Percentiles rank a stretch among this genome's conserved stretches.
Conservation (phyloP, 2,113 vertebrate genomes). For the Aphyosemion australe region DNA sequence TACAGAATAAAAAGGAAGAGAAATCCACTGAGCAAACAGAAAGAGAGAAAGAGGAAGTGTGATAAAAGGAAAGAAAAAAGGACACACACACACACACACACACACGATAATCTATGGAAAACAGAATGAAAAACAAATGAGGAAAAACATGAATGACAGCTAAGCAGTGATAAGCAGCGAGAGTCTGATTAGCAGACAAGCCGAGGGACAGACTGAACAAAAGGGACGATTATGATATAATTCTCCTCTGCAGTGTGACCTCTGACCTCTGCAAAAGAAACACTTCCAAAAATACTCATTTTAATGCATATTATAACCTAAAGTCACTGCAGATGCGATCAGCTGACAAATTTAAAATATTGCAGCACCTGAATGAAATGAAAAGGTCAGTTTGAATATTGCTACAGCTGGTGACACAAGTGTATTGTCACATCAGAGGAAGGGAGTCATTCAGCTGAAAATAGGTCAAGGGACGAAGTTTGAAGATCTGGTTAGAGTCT, state of each 20-base stretch:
- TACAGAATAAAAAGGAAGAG: slow-evolving; percentile 31
- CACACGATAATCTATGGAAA: neutral
- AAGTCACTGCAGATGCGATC: neutral
- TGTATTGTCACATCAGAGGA: too few relatives aligned
- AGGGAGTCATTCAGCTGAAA: too few relatives aligned
- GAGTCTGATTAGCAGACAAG: slow-evolving; percentile 5
- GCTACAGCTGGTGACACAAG: too few relatives aligned
- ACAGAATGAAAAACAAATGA: slow-evolving; percentile 2
- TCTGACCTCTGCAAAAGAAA: slow-evolving; percentile 11
- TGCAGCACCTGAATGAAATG: slow-evolving; percentile 1
- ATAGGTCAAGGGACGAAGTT: too few relatives aligned
- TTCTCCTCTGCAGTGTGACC: slow-evolving; percentile 13
- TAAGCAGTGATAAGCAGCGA: slow-evolving; percentile 6
- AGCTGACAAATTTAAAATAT: slow-evolving; percentile 28
- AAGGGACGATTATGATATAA: slow-evolving; percentile 3
- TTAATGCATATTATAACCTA: slow-evolving; percentile 13
- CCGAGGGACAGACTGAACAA: neutral
- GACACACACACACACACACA: neutral
- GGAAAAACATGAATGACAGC: slow-evolving; percentile 17
- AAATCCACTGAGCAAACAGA: slow-evolving; percentile 42
- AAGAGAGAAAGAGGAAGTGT: neutral
- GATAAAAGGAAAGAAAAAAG: neutral
- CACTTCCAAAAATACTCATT: neutral
- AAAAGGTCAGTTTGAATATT: slow-evolving; percentile 24
- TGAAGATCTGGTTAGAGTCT: slow-evolving; percentile 4